A percentile compares a stretch with the other conserved stretches of the same genome.
Evolutionary conservation across 2,888 invertebrate species (phyloP).

Genomic region (Mythimna impura): DNA sequence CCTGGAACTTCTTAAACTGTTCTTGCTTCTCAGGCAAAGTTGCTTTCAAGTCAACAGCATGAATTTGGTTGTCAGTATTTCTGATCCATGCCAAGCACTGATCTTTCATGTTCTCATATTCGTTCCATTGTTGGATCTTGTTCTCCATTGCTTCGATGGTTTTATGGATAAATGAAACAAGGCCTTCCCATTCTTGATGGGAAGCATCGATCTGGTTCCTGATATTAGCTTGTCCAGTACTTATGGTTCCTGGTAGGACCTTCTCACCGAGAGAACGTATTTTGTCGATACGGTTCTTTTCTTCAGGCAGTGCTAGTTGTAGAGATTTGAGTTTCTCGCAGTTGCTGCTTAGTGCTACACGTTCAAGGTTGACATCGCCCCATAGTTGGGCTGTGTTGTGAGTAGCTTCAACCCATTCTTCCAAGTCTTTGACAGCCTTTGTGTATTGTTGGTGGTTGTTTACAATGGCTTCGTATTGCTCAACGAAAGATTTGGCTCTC

Average conservation of each 20-base stretch:
- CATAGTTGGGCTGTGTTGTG: slow-evolving; percentile 95
- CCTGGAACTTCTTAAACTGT: slow-evolving; percentile 95
- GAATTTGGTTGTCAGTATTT: slow-evolving; percentile 96
- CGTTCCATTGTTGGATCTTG: slow-evolving; percentile 97
- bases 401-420: slow-evolving; percentile 96
- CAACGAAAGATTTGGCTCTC: slow-evolving; percentile 94
- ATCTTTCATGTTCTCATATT: slow-evolving; percentile 96
- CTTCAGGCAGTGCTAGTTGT: slow-evolving; percentile 95
- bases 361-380: slow-evolving; percentile 95
- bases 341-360: slow-evolving; percentile 96
- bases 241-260: slow-evolving; percentile 96
- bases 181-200: slow-evolving; percentile 97
- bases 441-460: slow-evolving; percentile 97
- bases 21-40: slow-evolving; percentile 95
- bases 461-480: slow-evolving; percentile 96
- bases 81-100: slow-evolving; percentile 96
- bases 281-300: slow-evolving; percentile 95
- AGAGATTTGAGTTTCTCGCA: slow-evolving; percentile 96
- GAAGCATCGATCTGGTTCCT: slow-evolving; percentile 96
- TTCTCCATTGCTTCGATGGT: slow-evolving; percentile 95
- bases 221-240: slow-evolving; percentile 95
- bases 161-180: slow-evolving; percentile 94
- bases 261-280: slow-evolving; percentile 96
- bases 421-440: slow-evolving; percentile 95
- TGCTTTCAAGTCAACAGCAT: slow-evolving; percentile 96